A percentile compares a stretch with the other conserved stretches of the same genome.
These are phyloP conservation scores for Drosophila lacertosa DNA, from an alignment of 1,140 invertebrate species.

Conservation along the genomic window DNA sequence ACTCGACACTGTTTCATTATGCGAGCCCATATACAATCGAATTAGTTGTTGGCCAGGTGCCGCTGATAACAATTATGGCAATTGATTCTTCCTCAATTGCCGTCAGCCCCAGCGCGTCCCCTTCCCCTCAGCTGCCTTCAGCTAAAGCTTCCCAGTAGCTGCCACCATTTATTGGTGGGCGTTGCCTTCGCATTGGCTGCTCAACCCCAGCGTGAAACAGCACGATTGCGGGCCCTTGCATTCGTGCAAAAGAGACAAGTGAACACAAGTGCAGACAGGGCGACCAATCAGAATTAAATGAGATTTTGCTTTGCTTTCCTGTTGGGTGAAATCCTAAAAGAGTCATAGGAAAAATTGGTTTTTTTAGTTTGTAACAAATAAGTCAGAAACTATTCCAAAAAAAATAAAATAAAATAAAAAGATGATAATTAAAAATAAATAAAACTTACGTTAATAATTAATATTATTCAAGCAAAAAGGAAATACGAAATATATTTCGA, in stretches of 20 bases:
- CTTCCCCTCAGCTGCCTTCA: not conserved
- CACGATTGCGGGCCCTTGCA: not conserved
- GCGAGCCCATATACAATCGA: conserved; percentile 37
- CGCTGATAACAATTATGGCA: conserved; percentile 50
- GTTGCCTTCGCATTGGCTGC: conserved; percentile 47
- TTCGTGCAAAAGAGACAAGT: conserved; percentile 18
- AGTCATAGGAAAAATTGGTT: no score
- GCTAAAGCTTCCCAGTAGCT: no score
- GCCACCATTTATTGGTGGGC: conserved; percentile 61
- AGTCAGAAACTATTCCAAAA: no score
- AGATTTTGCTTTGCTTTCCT: not conserved
- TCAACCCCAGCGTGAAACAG: no score
- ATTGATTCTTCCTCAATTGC: conserved; percentile 54
- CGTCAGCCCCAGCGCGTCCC: conserved; percentile 8
- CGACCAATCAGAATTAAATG: conserved; percentile 18
- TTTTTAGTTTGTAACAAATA: not conserved
- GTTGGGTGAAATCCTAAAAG: not conserved
- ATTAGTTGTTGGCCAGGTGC: conserved; percentile 48
- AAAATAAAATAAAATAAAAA: no score
- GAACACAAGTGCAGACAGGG: not conserved
- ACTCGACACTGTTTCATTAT: conserved; percentile 39
- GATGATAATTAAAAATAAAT: no score
- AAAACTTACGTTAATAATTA: no score
- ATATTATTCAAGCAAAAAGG: no score
- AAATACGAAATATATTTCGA: no score